Percentiles rank a stretch among this genome's conserved stretches.
These are phyloP conservation scores for Pygmarrhopalites habei DNA, from an alignment of 1,140 invertebrate species.

Conservation along the genomic window DNA sequence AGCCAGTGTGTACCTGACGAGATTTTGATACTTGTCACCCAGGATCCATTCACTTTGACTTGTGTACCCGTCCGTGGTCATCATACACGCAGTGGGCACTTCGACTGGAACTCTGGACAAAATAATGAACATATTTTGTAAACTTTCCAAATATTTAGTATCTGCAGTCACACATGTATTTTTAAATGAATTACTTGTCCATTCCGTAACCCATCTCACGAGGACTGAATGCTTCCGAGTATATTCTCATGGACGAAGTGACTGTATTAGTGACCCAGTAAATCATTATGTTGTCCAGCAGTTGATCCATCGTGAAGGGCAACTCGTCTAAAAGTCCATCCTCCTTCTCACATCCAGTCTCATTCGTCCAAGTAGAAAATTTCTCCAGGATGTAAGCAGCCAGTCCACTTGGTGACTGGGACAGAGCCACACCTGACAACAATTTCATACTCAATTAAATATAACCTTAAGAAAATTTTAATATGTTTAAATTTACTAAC, in stretches of 20 bases:
- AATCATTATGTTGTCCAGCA: constrained; percentile 51
- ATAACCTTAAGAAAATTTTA: too few relatives aligned
- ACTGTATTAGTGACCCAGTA: constrained; percentile 50
- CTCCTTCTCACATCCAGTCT: constrained; percentile 24
- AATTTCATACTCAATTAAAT: too few relatives aligned
- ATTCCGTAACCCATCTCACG: background rate
- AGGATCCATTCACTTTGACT: constrained; percentile 26
- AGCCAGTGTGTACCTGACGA: constrained; percentile 15
- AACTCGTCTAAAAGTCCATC: constrained; percentile 48
- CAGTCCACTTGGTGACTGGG: constrained; percentile 45
- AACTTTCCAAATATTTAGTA: constrained; percentile 42
- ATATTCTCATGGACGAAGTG: constrained; percentile 46
- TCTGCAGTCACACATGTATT: background rate
- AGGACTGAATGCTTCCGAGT: constrained; percentile 46
- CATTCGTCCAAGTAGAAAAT: constrained; percentile 50
- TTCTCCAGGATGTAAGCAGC: constrained; percentile 55
- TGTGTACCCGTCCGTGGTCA: constrained; percentile 44
- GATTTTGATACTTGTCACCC: constrained; percentile 22
- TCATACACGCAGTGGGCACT: constrained; percentile 34
- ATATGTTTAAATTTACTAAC: background rate
- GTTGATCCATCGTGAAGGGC: constrained; percentile 49
- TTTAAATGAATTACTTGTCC: constrained; percentile 8
- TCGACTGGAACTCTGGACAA: constrained; percentile 42
- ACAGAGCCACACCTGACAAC: constrained; percentile 44
- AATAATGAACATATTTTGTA: constrained; percentile 45